phyloP scores from a whole-genome alignment of 1,140 invertebrate genomes.

The Brachionus asplanchnoidis region DNA sequence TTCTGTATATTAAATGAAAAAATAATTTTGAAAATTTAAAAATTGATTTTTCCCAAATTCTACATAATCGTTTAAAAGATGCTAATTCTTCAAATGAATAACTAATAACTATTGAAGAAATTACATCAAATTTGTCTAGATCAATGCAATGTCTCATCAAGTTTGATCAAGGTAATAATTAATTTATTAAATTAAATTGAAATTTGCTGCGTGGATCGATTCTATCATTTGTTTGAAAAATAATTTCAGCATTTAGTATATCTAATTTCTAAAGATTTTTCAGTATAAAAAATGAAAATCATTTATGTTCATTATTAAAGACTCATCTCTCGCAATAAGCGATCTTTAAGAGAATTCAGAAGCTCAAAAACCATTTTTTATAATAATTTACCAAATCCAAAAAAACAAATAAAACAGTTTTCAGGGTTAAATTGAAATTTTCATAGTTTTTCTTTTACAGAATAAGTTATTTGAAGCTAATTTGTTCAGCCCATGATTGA shows the following conservation, averaged over 20 bases:
- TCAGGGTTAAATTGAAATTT: neutral
- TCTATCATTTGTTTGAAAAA: neutral
- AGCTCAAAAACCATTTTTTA: neutral
- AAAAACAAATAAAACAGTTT: neutral
- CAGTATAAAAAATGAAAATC: neutral
- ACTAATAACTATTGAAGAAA: neutral
- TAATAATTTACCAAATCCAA: neutral
- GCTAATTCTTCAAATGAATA: neutral
- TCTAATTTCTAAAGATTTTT: neutral
- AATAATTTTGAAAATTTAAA: neutral
- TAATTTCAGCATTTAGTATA: neutral
- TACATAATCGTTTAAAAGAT: neutral
- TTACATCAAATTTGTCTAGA: neutral
- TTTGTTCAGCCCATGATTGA: neutral
- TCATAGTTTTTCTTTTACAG: neutral
- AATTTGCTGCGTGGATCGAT: neutral
- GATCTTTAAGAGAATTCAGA: neutral
- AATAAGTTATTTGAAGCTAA: neutral
- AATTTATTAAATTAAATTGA: neutral
- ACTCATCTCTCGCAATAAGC: neutral
- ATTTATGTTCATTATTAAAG: neutral
- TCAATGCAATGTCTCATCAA: neutral
- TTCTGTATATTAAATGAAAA: neutral
- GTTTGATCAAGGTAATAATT: neutral
- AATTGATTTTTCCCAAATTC: neutral